Evolutionary conservation across 1,140 invertebrate species (phyloP), one percentile per base, ranked within the genome.

Genomic region (Eumeta japonica): DNA sequence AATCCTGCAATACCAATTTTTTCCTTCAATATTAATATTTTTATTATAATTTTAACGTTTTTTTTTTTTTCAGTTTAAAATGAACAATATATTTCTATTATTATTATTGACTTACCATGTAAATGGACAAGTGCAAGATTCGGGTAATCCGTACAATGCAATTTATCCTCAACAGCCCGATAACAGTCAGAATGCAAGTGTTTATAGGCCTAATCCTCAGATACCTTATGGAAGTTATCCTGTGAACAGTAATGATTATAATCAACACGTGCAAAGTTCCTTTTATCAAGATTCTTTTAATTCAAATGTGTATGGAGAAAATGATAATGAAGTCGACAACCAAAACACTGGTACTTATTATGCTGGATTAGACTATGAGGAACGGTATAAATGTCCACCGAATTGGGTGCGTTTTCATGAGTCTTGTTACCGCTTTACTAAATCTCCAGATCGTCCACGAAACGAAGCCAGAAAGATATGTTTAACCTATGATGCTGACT

Each of bases 361-460:
- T 29, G 71, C 63, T 12, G 63, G 62, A 3, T 54, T 70, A 39
- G 61, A 70, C 47, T 70, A 66, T 34, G 65, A 67, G 17, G 71
- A 77, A 28, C 67, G 75, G 18, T 77, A 80, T 37, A 66, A 73
- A 42, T 95, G 92, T 72, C 92, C 91, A 1, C 83, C 86, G 33
- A 79, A 90, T 62, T 95, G 92, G 92, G 72, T 86, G 15, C 79
- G 78, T 10, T 90, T 81, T 56, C 79, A 84, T 44, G 80, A 86
- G 31, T 84, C 84, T 0, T 95, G 92, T 71, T 94, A 92, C 63
- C 80, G 89, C 29, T 94, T 94, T 57, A 88, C 92, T 2, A 88
- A 90, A 50, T 92, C 89, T 15, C 90, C 91, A 1, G 73, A 85
- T 32, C 83, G 85, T 38, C 81, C 81, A 15, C 80, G 89, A 52